phyloP scores from a whole-genome alignment of 2,888 invertebrate genomes.

The Ophioninae sp. region DNA sequence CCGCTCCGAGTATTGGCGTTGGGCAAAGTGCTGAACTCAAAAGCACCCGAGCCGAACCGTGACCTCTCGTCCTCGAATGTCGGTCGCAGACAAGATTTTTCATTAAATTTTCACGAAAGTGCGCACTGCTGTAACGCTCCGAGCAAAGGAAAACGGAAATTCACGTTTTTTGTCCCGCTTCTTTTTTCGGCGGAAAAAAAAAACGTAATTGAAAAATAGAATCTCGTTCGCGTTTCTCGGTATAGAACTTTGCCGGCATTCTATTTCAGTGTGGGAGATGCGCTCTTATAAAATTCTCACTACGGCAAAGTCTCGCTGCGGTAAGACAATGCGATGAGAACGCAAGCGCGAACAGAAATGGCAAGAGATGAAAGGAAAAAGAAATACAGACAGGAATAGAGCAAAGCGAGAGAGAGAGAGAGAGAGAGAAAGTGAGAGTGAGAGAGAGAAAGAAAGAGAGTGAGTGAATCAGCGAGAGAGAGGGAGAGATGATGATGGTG shows the following conservation, averaged over 20 bases:
- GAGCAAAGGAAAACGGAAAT: slow-evolving; percentile 5
- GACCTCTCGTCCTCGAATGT: not conserved
- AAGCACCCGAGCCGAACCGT: too few species aligned
- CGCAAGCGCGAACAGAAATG: slow-evolving; percentile 32
- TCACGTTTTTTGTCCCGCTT: not conserved
- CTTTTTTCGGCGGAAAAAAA: not conserved
- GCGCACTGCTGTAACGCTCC: not conserved
- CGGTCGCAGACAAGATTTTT: not conserved
- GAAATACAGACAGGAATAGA: not conserved
- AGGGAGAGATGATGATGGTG: not conserved
- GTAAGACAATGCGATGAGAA: slow-evolving; percentile 48
- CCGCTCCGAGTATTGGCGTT: too few species aligned
- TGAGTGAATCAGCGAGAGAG: not conserved
- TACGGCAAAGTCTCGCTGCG: slow-evolving; percentile 32
- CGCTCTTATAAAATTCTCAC: slow-evolving; percentile 32
- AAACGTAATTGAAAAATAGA: slow-evolving; percentile 45
- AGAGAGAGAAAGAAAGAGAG: not conserved
- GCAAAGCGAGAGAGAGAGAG: slow-evolving; percentile 1
- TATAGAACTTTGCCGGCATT: slow-evolving; percentile 39
- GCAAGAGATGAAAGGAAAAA: slow-evolving; percentile 1
- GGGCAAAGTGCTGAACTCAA: too few species aligned
- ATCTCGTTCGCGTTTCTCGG: slow-evolving; percentile 40
- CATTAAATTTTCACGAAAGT: slow-evolving; percentile 18
- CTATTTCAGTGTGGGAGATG: slow-evolving; percentile 12
- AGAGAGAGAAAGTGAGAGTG: not conserved